These are phyloP conservation scores for Leuciscus idus DNA, from an alignment of 2,113 vertebrate genomes.

Conservation along the genomic window DNA sequence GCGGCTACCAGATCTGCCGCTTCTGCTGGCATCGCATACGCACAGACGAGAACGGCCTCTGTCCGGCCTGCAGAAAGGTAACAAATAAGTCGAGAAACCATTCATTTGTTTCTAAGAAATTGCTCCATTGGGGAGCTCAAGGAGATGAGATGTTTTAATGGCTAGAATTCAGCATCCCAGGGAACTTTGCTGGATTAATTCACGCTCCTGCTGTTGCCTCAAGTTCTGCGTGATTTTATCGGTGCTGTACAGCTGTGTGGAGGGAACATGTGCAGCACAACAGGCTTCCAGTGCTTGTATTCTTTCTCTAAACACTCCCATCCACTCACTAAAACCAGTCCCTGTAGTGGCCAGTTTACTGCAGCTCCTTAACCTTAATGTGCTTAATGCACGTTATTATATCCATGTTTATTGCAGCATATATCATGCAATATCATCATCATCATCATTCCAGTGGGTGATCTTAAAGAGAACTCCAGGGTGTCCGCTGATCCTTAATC, in stretches of 20 bases:
- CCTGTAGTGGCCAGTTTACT: neutral
- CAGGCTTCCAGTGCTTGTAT: neutral
- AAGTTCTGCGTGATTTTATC: constrained; percentile 29
- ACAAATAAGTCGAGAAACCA: neutral
- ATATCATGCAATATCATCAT: neutral
- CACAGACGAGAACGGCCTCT: constrained; percentile 93
- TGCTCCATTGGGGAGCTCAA: neutral
- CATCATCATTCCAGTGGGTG: neutral
- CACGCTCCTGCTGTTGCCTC: constrained; percentile 3
- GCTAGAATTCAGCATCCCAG: constrained; percentile 28
- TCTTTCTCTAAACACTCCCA: neutral
- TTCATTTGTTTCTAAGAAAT: constrained; percentile 24
- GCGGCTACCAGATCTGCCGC: constrained; percentile 92
- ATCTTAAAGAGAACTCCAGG: neutral
- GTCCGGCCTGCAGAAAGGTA: constrained; percentile 95
- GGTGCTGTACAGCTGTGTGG: constrained; percentile 21
- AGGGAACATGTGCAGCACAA: neutral
- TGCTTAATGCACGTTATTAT: neutral
- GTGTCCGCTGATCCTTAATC: neutral
- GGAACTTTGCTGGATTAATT: constrained; percentile 38
- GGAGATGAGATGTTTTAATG: constrained; percentile 17
- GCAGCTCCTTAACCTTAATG: neutral
- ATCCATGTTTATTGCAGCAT: neutral
- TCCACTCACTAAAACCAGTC: neutral
- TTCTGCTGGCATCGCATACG: constrained; percentile 95